phyloP scores from a whole-genome alignment of 2,113 vertebrate genomes.

The Acinonyx jubatus region DNA sequence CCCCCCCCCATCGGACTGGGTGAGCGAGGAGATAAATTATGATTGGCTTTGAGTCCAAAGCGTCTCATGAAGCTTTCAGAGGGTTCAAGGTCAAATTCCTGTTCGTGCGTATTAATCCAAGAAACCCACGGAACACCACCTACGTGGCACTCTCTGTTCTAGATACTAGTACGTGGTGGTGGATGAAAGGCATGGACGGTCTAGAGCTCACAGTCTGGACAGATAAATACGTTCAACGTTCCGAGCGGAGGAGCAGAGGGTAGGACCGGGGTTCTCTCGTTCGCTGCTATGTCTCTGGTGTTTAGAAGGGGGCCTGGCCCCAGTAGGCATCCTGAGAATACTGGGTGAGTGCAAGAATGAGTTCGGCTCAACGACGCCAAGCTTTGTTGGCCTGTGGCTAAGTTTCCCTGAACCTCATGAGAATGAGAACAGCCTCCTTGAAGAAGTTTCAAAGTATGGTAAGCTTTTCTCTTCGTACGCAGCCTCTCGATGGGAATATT shows the following conservation, averaged over 20 bases:
- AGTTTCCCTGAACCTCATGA: neutral
- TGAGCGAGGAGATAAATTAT: neutral
- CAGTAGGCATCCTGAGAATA: neutral
- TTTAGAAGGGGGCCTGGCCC: neutral
- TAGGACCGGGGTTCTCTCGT: neutral
- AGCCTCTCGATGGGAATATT: neutral
- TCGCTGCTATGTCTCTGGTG: neutral
- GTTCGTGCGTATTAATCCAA: neutral
- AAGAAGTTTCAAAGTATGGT: neutral
- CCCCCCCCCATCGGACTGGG: neutral
- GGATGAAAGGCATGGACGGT: neutral
- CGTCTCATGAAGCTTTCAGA: neutral
- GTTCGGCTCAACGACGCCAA: neutral
- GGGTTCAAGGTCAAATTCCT: neutral
- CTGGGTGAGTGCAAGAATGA: neutral
- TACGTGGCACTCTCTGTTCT: neutral
- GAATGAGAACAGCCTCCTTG: neutral
- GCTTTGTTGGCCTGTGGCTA: neutral
- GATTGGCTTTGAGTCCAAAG: neutral
- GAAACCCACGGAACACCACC: neutral
- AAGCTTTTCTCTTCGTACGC: neutral
- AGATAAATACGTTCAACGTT: neutral
- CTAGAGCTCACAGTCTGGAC: neutral
- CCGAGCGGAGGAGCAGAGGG: neutral
- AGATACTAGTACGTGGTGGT: neutral